Base-by-base conservation (phyloP, 2,888 invertebrate species). In the Perizoma flavofasciatum region DNA sequence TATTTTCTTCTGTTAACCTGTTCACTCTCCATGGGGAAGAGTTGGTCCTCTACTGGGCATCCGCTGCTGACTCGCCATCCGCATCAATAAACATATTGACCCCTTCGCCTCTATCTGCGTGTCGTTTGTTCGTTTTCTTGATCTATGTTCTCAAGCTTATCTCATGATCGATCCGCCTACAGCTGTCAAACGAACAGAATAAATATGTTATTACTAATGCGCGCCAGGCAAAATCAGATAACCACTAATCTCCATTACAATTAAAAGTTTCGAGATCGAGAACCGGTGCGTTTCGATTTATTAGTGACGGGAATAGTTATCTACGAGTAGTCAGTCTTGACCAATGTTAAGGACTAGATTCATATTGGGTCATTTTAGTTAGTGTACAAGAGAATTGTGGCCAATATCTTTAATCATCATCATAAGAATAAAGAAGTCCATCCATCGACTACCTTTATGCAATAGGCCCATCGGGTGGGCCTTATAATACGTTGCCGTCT, bases 201-300 rank as follows among this genome's bases (percentile, higher is more conserved):
- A 90, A 88, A 90, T 89, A 89, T 89, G 90, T 91, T 90, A 86
- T 89, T 86, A 87, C 88, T 82, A 88, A 89, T 88, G 86, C 86
- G 81, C 82, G 85, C 81, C 81, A 81, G 82, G 69, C 75, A 68
- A 65, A 79, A 89, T 91, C 89, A 85, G 91, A 92, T 92, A 90
- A 83, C 77, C 70, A 71, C 78, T 89, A 88, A 90, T 91, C 90
- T 90, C 86, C 85, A 86, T 88, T 88, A 90, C 90, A 92, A 90
- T 92, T 91, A 90, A 89, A 88, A 85, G 77, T 81, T 80, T 85
- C 78, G 79, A 79, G 83, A 82, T 81, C 80, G 78, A 83, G 75
- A 78, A 74, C 82, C 79, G 78, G 68, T 67, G 70, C 81, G 75
- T 78, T 61, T 61, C 44, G 47, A 22, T 48, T 64, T 60, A n/a